Base-by-base conservation (phyloP, 2,113 vertebrate species). In the Chrysochloris asiatica region DNA sequence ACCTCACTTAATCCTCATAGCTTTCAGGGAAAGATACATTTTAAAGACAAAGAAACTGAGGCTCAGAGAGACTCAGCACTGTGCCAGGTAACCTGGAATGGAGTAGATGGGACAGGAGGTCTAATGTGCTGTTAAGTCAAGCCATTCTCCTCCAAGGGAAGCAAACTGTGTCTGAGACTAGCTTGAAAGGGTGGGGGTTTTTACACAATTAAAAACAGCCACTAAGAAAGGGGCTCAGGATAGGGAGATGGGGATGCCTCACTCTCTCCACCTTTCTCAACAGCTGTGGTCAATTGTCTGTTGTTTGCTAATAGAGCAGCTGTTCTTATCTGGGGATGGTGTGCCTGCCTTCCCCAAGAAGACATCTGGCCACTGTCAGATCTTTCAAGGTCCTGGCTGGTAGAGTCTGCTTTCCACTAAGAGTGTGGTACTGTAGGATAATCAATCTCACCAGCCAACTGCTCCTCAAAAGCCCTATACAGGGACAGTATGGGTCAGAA, bases 21-120 rank as follows among this genome's bases (percentile, higher is more conserved):
- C 63, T 24, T 43, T 90, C 45, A 63, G 59, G 61, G 59, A 83
- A 89, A 30, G 21, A 3, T 6, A 45, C 73, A 19, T 61, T 63
- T 93, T 87, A 73, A 81, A 93, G 41, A 76, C 43, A 59, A 91
- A 80, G 63, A 92, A 77, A 47, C 8, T 0, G 28, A 89, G 79
- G 65, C 59, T n/a, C 22, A 41, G 48, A 78, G n/a, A 30, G 59
- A 14, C 30, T 78, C n/a, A n/a, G 61, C 9, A 33, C 56, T 48
- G 10, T 9, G 17, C 73, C 88, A 41, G 61, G 86, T 30, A 48
- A 77, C 36, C 48, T 52, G 13, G 22, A 7, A 8, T 8, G 48
- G 54, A 30, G 52, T 5, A 43, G 36, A 30, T 17, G 21, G 33
- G 72, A 65, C 33, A 16, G 61, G 36, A 63, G 50, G 50, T 6